Conservation (phyloP, 2,888 invertebrate genomes). For the Pemphredon lugubris region DNA sequence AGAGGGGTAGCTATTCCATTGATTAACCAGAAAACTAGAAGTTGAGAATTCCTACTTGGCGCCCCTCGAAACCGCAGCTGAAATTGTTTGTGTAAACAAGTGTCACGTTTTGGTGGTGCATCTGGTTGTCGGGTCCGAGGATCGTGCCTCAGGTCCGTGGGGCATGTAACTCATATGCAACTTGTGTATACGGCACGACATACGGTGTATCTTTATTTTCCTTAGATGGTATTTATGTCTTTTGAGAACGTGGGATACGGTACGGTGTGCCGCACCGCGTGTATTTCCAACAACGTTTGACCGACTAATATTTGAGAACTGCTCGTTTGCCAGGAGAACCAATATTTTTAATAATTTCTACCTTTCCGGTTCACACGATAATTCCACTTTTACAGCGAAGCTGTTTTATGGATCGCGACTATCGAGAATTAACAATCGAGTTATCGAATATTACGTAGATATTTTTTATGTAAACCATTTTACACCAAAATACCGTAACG, state of each 20-base stretch:
- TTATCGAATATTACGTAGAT: no score
- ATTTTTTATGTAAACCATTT: no score
- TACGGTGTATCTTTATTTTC: constrained; percentile 34
- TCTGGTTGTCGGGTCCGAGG: constrained; percentile 52
- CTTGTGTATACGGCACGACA: constrained; percentile 49
- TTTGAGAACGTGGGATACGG: background rate
- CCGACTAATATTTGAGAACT: background rate
- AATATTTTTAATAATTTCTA: no score
- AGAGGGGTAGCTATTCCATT: no score
- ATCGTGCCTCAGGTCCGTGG: constrained; percentile 46
- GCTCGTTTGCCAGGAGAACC: no score
- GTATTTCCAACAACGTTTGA: background rate
- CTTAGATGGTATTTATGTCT: constrained; percentile 7
- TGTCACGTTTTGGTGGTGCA: constrained; percentile 61
- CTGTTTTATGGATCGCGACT: no score
- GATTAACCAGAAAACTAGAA: no score
- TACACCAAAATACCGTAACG: no score
- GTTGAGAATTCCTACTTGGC: constrained; percentile 22
- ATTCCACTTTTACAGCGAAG: no score
- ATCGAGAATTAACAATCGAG: no score
- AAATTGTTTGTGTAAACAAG: constrained; percentile 61
- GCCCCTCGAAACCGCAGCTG: constrained; percentile 54
- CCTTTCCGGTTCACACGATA: no score
- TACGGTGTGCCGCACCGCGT: background rate
- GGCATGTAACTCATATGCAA: constrained; percentile 55